These are phyloP conservation scores for Venusia cambrica DNA, from an alignment of 2,888 invertebrate species.

Conservation along the genomic window DNA sequence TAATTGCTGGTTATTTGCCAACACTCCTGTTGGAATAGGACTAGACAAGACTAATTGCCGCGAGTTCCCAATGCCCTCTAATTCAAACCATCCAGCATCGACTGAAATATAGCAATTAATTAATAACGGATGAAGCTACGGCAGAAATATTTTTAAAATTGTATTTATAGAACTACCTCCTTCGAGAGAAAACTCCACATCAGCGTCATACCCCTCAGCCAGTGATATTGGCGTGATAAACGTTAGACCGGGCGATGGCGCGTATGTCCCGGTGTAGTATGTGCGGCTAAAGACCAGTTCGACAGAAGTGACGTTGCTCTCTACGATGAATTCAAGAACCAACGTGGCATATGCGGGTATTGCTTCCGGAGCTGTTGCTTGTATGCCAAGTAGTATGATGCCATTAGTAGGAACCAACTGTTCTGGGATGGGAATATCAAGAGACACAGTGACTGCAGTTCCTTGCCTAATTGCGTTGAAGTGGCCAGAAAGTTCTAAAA, in stretches of 20 bases:
- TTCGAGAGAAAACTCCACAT: conserved; percentile 33
- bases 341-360: conserved; percentile 35
- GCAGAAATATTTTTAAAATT: too few species aligned
- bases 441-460: conserved; percentile 11
- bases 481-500: conserved; percentile 16
- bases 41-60: conserved; percentile 21
- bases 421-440: conserved; percentile 33
- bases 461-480: conserved; percentile 11
- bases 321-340: conserved; percentile 28
- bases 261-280: conserved; percentile 37
- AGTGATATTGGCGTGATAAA: conserved; percentile 29
- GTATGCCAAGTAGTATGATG: conserved; percentile 33
- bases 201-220: conserved; percentile 30
- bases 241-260: conserved; percentile 21
- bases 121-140: too few species aligned
- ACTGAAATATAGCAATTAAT: conserved; percentile 8
- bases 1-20: conserved; percentile 36
- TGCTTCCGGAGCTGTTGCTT: conserved; percentile 32
- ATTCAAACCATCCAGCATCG: conserved; percentile 21
- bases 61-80: conserved; percentile 23
- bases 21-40: conserved; percentile 34
- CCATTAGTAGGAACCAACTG: conserved; percentile 32
- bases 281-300: conserved; percentile 22
- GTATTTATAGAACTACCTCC: too few species aligned
- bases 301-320: conserved; percentile 7